phyloP scores from a whole-genome alignment of 2,797 vertebrate genomes.

The Centroberyx gerrardi region DNA sequence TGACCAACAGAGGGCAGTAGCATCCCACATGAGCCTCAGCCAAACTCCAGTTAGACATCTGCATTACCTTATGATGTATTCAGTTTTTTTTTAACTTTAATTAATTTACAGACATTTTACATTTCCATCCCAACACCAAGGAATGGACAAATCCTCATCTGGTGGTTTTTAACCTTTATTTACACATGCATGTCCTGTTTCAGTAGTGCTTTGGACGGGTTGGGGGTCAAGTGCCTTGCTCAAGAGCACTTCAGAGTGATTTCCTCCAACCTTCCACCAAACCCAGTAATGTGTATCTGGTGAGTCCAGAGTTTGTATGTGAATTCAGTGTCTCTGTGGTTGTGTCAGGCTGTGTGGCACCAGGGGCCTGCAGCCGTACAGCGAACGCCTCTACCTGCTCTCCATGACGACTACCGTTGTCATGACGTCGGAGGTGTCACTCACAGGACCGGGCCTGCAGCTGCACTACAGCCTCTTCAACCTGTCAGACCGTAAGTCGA shows the following conservation, averaged over 20 bases:
- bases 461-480: slow-evolving; percentile 92
- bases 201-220: not conserved
- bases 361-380: slow-evolving; percentile 88
- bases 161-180: no score
- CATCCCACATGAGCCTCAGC: not conserved
- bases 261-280: no score
- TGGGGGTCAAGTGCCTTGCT: not conserved
- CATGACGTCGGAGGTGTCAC: slow-evolving; percentile 91
- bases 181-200: not conserved
- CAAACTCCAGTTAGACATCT: no score
- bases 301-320: not conserved
- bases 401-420: slow-evolving; percentile 83
- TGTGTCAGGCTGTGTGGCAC: slow-evolving; percentile 89
- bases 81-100: no score
- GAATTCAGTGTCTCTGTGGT: slow-evolving; percentile 11
- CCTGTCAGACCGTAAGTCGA: slow-evolving; percentile 91
- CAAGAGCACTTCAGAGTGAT: not conserved
- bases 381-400: slow-evolving; percentile 86
- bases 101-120: no score
- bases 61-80: not conserved
- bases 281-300: no score
- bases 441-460: slow-evolving; percentile 93
- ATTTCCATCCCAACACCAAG: not conserved
- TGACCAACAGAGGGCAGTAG: slow-evolving; percentile 56
- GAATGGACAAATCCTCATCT: no score